phyloP scores from a whole-genome alignment of 1,140 invertebrate genomes.

The Mylabris phalerata region DNA sequence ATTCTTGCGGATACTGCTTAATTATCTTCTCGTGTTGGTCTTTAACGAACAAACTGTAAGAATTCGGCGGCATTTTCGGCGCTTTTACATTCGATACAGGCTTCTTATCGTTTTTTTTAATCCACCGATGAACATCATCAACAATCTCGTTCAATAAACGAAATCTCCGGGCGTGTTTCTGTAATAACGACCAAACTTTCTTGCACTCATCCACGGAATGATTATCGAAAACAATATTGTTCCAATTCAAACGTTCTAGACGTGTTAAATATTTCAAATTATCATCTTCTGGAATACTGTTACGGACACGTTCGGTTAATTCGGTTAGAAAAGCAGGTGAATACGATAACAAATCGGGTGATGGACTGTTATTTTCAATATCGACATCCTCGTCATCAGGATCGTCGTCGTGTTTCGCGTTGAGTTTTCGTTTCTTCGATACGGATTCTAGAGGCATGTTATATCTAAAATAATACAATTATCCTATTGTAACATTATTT shows the following conservation, averaged over 20 bases:
- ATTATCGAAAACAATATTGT: constrained; percentile 41
- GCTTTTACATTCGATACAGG: constrained; percentile 41
- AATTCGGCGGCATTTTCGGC: constrained; percentile 43
- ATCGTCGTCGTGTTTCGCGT: neutral
- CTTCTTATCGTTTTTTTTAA: constrained; percentile 41
- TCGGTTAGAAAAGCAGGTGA: constrained; percentile 23
- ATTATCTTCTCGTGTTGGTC: constrained; percentile 41
- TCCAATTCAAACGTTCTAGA: constrained; percentile 26
- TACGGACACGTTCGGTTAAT: constrained; percentile 21
- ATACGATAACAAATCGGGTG: constrained; percentile 4
- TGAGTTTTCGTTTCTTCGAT: neutral
- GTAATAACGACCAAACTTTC: constrained; percentile 41
- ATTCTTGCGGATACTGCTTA: constrained; percentile 40
- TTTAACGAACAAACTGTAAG: constrained; percentile 44
- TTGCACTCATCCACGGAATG: constrained; percentile 44
- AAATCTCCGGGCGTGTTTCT: constrained; percentile 42
- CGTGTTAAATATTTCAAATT: constrained; percentile 16
- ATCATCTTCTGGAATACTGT: constrained; percentile 23
- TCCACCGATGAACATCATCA: constrained; percentile 45
- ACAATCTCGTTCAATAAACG: constrained; percentile 46
- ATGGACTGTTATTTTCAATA: neutral
- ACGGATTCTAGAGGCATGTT: no score
- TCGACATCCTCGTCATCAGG: neutral
- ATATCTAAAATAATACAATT: no score
- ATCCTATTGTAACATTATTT: no score